phyloP scores from a whole-genome alignment of 2,113 vertebrate species.

The Albula goreensis region DNA sequence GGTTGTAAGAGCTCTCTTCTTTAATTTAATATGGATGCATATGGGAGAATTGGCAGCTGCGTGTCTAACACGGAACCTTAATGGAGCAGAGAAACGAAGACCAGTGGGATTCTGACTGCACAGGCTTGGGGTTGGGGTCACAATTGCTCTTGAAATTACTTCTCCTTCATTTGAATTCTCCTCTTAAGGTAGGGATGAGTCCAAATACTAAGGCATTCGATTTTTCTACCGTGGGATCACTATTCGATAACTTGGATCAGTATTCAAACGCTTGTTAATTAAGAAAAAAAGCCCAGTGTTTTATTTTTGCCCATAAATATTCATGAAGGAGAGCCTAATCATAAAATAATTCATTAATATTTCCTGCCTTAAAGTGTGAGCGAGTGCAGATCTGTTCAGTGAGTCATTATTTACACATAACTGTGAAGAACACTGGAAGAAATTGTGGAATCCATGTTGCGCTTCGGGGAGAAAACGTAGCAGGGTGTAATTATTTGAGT shows the following conservation, averaged over 20 bases:
- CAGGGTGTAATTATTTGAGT: neutral
- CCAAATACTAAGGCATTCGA: neutral
- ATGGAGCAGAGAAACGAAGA: conserved; percentile 34
- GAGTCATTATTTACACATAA: conserved; percentile 1
- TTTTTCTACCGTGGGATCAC: neutral
- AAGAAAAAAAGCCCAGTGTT: neutral
- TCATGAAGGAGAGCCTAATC: neutral
- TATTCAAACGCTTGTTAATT: neutral
- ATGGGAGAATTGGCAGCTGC: conserved; percentile 29
- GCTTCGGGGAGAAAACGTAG: neutral
- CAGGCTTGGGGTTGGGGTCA: conserved; percentile 16
- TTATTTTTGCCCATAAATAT: neutral
- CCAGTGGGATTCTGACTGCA: conserved; percentile 33
- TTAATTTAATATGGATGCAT: conserved; percentile 34
- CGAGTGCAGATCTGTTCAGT: neutral
- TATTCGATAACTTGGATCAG: neutral
- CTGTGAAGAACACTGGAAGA: neutral
- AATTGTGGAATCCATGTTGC: neutral
- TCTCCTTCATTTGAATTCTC: conserved; percentile 21
- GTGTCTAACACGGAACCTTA: conserved; percentile 36
- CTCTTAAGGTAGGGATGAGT: neutral
- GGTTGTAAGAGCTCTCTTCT: conserved; percentile 21
- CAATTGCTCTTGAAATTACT: conserved; percentile 18
- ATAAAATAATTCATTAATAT: neutral
- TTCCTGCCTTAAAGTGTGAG: neutral